Conservation (phyloP, 2,888 invertebrate genomes). For the Hylaea fasciaria region DNA sequence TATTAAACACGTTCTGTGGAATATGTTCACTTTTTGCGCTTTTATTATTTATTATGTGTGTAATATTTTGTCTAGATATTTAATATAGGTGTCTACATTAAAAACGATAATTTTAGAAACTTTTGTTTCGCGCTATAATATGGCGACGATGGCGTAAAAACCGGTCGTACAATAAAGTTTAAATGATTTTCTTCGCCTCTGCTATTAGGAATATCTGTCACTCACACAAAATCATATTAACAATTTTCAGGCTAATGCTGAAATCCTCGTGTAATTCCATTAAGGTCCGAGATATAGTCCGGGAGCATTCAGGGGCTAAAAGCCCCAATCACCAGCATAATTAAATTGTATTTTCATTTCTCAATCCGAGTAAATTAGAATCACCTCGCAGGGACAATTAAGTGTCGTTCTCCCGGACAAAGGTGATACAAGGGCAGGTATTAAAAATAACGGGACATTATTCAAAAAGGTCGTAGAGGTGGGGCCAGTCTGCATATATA, state of each 20-base stretch:
- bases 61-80: no score
- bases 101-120: no score
- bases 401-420: conserved; percentile 12
- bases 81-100: no score
- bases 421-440: conserved; percentile 10
- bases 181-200: not conserved
- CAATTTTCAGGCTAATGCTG: not conserved
- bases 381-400: conserved; percentile 16
- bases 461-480: conserved; percentile 47
- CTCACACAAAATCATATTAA: not conserved
- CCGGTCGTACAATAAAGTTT: no score
- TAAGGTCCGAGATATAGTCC: conserved; percentile 6
- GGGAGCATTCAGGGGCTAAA: conserved; percentile 12
- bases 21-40: no score
- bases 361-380: conserved; percentile 18
- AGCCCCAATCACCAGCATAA: conserved; percentile 10
- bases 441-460: conserved; percentile 46
- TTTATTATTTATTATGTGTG: no score
- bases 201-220: not conserved
- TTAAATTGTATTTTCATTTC: conserved; percentile 14
- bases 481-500: not conserved
- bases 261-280: conserved; percentile 9
- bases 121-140: no score
- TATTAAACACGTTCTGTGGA: no score
- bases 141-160: no score